Conservation (phyloP, 1,140 invertebrate genomes). For the Dinoponera quadriceps region DNA sequence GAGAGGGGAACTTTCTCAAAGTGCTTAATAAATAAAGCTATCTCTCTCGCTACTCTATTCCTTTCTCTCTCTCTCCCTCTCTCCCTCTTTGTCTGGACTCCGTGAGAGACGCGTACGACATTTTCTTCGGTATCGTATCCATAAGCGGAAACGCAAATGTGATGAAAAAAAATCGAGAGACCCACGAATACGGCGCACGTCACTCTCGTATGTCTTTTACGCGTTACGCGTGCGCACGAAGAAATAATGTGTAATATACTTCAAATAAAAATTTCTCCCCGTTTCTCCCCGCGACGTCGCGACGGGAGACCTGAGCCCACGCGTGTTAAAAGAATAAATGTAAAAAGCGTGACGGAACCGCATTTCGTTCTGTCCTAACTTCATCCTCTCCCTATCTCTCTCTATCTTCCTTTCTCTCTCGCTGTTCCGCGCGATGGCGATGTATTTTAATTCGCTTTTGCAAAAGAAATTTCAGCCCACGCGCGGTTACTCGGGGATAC, state of each 20-base stretch:
- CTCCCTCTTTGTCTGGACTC: not conserved
- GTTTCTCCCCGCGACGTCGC: not conserved
- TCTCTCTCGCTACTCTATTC: too few relatives aligned
- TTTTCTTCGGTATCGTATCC: too few relatives aligned
- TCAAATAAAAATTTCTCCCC: conserved; percentile 4
- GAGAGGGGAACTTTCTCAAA: too few relatives aligned
- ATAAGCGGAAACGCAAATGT: too few relatives aligned
- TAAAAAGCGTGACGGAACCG: conserved; percentile 24
- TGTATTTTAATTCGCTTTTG: conserved; percentile 51
- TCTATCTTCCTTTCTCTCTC: too few relatives aligned
- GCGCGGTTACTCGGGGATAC: conserved; percentile 53
- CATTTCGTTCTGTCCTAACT: conserved; percentile 15
- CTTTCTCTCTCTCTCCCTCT: not conserved
- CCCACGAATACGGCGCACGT: not conserved
- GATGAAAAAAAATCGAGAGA: not conserved
- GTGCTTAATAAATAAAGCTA: too few relatives aligned
- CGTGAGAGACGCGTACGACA: not conserved
- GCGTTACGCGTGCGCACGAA: not conserved
- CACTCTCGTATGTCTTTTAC: not conserved
- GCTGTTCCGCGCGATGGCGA: conserved; percentile 32
- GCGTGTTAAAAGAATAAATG: conserved; percentile 22
- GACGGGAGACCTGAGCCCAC: conserved; percentile 20
- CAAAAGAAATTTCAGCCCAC: conserved; percentile 46
- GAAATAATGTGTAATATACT: not conserved
- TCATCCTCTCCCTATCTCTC: not conserved